Evolutionary conservation across 1,140 invertebrate genomes (phyloP).

Genomic region (Arctopsyche grandis): DNA sequence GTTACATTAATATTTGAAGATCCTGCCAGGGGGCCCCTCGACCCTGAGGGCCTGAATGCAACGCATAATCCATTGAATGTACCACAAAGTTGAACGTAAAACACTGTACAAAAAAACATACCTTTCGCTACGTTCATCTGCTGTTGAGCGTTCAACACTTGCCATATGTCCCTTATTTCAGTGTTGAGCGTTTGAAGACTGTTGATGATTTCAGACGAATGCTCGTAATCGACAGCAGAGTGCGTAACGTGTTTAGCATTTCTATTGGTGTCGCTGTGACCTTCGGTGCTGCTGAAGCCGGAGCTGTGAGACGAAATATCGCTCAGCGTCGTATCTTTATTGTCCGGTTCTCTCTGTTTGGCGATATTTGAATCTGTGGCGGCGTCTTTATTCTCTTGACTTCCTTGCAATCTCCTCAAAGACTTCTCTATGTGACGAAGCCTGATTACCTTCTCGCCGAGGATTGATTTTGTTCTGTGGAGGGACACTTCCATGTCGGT

Average conservation of each 20-base stretch:
- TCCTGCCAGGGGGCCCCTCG: no score
- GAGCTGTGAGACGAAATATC: slow-evolving; percentile 76
- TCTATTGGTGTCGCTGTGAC: slow-evolving; percentile 67
- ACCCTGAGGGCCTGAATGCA: no score
- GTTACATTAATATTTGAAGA: no score
- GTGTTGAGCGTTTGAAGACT: slow-evolving; percentile 77
- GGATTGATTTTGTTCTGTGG: slow-evolving; percentile 77
- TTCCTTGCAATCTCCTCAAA: slow-evolving; percentile 69
- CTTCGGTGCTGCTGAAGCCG: slow-evolving; percentile 76
- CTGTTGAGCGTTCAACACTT: slow-evolving; percentile 73
- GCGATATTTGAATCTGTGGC: slow-evolving; percentile 58
- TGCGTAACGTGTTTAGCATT: slow-evolving; percentile 40
- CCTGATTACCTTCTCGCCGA: slow-evolving; percentile 83
- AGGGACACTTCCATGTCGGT: slow-evolving; percentile 83
- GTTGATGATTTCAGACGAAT: slow-evolving; percentile 74
- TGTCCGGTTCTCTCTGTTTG: slow-evolving; percentile 58
- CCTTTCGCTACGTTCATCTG: slow-evolving; percentile 66
- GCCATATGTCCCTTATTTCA: slow-evolving; percentile 77
- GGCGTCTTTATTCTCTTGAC: slow-evolving; percentile 62
- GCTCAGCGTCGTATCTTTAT: slow-evolving; percentile 68
- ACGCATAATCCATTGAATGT: no score
- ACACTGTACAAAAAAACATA: slow-evolving; percentile 39
- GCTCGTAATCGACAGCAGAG: slow-evolving; percentile 62
- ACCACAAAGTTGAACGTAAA: no score
- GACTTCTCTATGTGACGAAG: slow-evolving; percentile 80